Percentiles rank a stretch among this genome's conserved stretches.
phyloP scores from a whole-genome alignment of 1,140 invertebrate species.

The Eufriesea mexicana region DNA sequence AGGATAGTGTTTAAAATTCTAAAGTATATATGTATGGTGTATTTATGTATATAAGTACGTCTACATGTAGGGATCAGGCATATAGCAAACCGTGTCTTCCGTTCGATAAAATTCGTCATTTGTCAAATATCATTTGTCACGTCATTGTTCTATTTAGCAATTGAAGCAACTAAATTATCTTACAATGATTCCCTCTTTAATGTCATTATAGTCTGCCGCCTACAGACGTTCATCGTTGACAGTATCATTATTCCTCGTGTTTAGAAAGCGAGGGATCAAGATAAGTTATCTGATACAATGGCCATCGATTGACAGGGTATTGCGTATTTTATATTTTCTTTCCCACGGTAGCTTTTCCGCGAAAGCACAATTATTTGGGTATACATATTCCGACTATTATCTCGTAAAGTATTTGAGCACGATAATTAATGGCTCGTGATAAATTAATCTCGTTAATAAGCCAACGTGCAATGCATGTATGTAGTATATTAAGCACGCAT shows the following conservation, averaged over 20 bases:
- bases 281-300: neutral
- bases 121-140: neutral
- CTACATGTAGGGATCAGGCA: no score
- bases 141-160: neutral
- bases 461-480: neutral
- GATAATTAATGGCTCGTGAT: neutral
- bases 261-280: neutral
- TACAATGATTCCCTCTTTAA: neutral
- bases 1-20: no score
- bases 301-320: neutral
- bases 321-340: neutral
- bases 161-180: neutral
- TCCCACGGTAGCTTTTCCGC: neutral
- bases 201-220: no score
- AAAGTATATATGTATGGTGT: no score
- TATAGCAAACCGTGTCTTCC: no score
- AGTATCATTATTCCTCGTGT: neutral
- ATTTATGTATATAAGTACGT: no score
- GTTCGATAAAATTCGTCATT: neutral
- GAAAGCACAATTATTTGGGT: neutral
- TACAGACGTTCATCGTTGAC: neutral
- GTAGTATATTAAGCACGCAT: neutral
- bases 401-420: no score
- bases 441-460: neutral
- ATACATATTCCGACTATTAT: neutral